phyloP scores from a whole-genome alignment of 2,113 vertebrate genomes.

The Rhineura floridana region DNA sequence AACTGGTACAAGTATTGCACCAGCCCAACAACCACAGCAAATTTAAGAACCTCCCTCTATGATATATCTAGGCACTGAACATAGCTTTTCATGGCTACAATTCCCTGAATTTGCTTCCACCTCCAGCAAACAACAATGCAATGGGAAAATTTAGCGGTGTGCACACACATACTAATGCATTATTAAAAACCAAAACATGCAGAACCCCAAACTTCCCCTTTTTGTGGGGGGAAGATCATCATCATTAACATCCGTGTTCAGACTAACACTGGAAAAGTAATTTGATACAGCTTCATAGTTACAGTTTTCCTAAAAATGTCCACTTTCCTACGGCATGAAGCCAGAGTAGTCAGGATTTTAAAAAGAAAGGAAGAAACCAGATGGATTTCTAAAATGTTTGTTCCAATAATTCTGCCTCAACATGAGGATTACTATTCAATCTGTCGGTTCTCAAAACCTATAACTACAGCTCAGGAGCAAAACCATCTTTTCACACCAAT shows the following conservation, averaged over 20 bases:
- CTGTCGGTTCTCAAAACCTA: background rate
- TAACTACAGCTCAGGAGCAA: background rate
- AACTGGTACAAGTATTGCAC: background rate
- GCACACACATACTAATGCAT: background rate
- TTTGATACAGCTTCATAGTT: accelerated
- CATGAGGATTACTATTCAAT: conserved; percentile 20
- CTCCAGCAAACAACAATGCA: background rate
- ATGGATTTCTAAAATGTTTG: background rate
- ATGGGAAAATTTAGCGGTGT: background rate
- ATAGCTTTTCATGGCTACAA: background rate
- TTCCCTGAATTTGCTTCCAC: accelerated
- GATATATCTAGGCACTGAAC: background rate
- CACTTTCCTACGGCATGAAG: background rate
- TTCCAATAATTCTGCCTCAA: conserved; percentile 23
- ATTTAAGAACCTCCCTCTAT: background rate
- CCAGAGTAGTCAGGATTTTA: background rate
- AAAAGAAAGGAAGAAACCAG: background rate
- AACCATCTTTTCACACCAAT: conserved; percentile 10
- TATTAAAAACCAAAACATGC: background rate
- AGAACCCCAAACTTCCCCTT: too few relatives aligned
- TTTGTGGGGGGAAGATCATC: background rate
- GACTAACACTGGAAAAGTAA: background rate
- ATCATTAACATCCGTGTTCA: background rate
- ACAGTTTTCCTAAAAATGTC: background rate
- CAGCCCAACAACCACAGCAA: accelerated